phyloP scores from a whole-genome alignment of 37 sponge, comb jelly and placozoan genomes.

The Trichoplax adhaerens region DNA sequence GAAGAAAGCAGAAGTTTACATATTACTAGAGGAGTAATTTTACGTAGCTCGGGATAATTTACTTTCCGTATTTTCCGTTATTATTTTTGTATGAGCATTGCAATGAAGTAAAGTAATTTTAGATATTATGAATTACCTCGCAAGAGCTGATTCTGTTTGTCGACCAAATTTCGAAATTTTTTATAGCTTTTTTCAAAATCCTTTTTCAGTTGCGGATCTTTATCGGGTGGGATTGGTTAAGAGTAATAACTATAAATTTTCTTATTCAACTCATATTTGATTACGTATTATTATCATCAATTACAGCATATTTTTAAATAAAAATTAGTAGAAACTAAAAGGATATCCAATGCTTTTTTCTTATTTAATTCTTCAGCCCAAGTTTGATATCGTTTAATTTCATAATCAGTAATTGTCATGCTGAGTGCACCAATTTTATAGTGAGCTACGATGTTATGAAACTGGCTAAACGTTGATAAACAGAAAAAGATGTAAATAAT shows the following conservation, averaged over 20 bases:
- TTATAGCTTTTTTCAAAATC: slow-evolving; percentile 66
- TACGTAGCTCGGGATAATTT: too few relatives aligned
- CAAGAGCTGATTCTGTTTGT: slow-evolving; percentile 82
- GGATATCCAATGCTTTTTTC: slow-evolving; percentile 11
- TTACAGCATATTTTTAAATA: too few relatives aligned
- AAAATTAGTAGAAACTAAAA: too few relatives aligned
- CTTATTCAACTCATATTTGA: too few relatives aligned
- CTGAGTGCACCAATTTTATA: slow-evolving; percentile 84
- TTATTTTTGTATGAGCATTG: too few relatives aligned
- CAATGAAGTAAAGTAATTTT: not conserved
- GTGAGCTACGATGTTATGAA: slow-evolving; percentile 54
- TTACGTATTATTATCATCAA: too few relatives aligned
- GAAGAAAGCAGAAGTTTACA: not conserved
- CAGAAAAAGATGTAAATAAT: slow-evolving; percentile 94
- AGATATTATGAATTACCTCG: slow-evolving; percentile 24
- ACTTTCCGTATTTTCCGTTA: too few relatives aligned
- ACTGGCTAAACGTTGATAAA: slow-evolving; percentile 78
- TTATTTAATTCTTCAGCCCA: slow-evolving; percentile 42
- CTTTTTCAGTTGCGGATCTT: not conserved
- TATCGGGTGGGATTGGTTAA: too few relatives aligned
- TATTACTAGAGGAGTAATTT: too few relatives aligned
- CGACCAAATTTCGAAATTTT: slow-evolving; percentile 39
- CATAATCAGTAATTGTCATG: slow-evolving; percentile 64
- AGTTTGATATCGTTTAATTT: slow-evolving; percentile 47
- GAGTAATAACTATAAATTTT: too few relatives aligned